phyloP scores from a whole-genome alignment of 2,113 vertebrate genomes.

The Myotis brandtii region DNA sequence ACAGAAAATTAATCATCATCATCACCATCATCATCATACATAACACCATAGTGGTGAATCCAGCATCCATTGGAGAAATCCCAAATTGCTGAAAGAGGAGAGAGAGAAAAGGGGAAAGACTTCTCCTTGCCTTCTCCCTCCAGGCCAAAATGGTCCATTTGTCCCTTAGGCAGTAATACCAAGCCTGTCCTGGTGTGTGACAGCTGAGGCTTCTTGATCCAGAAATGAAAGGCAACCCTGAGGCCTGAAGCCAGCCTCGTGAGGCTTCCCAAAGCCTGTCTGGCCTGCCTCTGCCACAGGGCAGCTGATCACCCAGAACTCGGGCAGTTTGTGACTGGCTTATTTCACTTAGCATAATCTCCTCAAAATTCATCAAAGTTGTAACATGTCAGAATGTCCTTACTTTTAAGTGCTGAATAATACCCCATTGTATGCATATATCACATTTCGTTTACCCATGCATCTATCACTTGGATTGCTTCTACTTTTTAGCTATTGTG shows the following conservation, averaged over 20 bases:
- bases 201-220: not conserved
- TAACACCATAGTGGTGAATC: not conserved
- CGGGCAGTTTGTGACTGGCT: not conserved
- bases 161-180: conserved; percentile 74
- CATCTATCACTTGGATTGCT: not conserved
- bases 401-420: not conserved
- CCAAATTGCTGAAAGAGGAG: conserved; percentile 87
- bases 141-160: conserved; percentile 85
- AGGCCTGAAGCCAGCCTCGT: not conserved
- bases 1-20: not conserved
- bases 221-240: not conserved
- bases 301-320: not conserved
- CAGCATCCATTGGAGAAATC: conserved; percentile 28
- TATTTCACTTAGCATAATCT: not conserved
- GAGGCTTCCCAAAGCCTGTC: conserved; percentile 71
- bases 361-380: not conserved
- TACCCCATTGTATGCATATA: not conserved
- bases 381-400: not conserved
- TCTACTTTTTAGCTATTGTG: not conserved
- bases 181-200: not conserved
- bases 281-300: not conserved
- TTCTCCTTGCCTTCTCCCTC: conserved; percentile 78
- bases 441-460: not conserved
- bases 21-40: not conserved
- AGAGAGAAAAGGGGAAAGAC: conserved; percentile 88